Evolutionary conservation across 2,797 vertebrate species (phyloP).

Genomic region (Percopsis omiscomaycus): DNA sequence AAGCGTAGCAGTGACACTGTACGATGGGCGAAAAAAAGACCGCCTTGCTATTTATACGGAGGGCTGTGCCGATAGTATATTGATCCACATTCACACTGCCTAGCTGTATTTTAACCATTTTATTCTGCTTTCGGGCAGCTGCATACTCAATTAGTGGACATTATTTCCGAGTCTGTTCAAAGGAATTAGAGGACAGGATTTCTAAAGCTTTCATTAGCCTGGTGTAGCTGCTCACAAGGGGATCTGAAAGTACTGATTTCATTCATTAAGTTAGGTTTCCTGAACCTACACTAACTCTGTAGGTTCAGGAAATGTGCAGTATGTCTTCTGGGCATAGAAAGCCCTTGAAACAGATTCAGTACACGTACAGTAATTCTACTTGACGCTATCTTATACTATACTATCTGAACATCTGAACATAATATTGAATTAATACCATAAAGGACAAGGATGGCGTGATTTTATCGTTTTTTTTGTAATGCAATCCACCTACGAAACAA

Average conservation of each 20-base stretch:
- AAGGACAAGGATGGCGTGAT: no score
- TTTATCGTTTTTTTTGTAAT: no score
- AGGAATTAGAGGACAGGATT: constrained; percentile 18
- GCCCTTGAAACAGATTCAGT: no score
- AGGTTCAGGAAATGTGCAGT: background rate
- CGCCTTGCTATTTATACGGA: constrained; percentile 18
- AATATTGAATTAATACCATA: no score
- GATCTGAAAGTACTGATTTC: constrained; percentile 6
- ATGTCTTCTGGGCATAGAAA: background rate
- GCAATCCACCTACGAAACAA: no score
- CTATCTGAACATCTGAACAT: no score
- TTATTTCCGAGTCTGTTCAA: constrained; percentile 20
- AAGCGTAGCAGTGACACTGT: constrained; percentile 3
- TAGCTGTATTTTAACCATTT: constrained; percentile 23
- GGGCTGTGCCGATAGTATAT: constrained; percentile 46
- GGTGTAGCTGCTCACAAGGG: background rate
- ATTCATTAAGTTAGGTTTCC: constrained; percentile 12
- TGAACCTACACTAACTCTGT: constrained; percentile 2
- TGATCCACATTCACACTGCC: constrained; percentile 16
- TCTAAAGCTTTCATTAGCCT: constrained; percentile 21
- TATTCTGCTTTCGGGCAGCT: background rate
- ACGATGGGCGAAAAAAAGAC: constrained; percentile 17
- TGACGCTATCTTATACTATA: no score
- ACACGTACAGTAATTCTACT: no score
- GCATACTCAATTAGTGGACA: constrained; percentile 17